A percentile compares a stretch with the other conserved stretches of the same genome.
Evolutionary conservation across 2,888 invertebrate species (phyloP).

Genomic region (Tinea semifulvella): DNA sequence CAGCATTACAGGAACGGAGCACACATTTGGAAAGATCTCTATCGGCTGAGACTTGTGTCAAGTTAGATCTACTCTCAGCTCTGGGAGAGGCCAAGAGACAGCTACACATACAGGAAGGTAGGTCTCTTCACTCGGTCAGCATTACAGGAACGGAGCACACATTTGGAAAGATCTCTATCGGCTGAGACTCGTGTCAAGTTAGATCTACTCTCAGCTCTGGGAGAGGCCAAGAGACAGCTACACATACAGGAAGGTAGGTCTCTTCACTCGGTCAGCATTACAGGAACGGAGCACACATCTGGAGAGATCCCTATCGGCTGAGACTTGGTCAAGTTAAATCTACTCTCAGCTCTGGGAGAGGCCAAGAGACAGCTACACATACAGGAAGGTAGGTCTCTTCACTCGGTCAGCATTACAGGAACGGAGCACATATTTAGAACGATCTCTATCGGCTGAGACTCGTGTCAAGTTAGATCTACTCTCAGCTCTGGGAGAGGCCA

Average conservation of each 20-base stretch:
- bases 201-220: conserved; percentile 96
- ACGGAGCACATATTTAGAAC: conserved; percentile 91
- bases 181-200: conserved; percentile 98
- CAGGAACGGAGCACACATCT: conserved; percentile 92
- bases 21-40: no score
- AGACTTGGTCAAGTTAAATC: conserved; percentile 98
- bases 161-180: conserved; percentile 92
- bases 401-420: conserved; percentile 74
- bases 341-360: conserved; percentile 96
- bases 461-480: conserved; percentile 98
- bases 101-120: no score
- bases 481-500: conserved; percentile 95
- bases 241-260: conserved; percentile 88
- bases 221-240: conserved; percentile 91
- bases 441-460: conserved; percentile 95
- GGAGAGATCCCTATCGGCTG: conserved; percentile 93
- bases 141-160: conserved; percentile 86
- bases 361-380: conserved; percentile 90
- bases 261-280: no score
- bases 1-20: no score
- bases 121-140: no score
- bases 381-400: conserved; percentile 84
- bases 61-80: no score
- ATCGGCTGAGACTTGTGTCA: no score
- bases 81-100: no score